Evolutionary conservation across 2,888 invertebrate genomes (phyloP), one percentile per base, ranked within the genome.

Genomic region (Epiblema foenella): DNA sequence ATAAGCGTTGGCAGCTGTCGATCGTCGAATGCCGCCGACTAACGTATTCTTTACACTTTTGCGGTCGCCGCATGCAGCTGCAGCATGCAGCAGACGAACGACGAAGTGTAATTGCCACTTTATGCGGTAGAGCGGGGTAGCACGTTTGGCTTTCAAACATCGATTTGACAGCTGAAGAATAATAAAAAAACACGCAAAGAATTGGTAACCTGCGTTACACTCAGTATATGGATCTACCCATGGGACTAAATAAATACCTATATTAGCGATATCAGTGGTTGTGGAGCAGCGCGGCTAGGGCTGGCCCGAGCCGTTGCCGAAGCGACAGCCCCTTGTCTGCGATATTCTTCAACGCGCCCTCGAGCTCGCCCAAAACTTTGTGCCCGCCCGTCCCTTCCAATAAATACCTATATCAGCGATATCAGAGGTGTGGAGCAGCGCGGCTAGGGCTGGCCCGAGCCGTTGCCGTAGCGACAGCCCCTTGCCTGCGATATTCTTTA

Each of bases 201-300:
- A n/a, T n/a, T n/a, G n/a, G n/a, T n/a, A n/a, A n/a, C n/a, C n/a
- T n/a, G n/a, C n/a, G n/a, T n/a, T n/a, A n/a, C n/a, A n/a, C n/a
- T n/a, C n/a, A n/a, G n/a, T n/a, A n/a, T n/a, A n/a, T n/a, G n/a
- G n/a, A n/a, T 24, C 1, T 24, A 24, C 24, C 33, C 3, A 33
- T 33, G 1, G 9, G 33, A 33, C 33, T 33, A 33, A 33, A 33
- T 33, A 33, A 7, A 7, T 73, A 90, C 91, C 86, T 54, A 91
- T 75, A 59, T 90, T 82, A 1, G 70, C 75, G 0, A 75, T 46
- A 0, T 84, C 75, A 0, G 88, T 82, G 0, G 87, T 78, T n/a
- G 33, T 88, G 87, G 33, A 91, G 77, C n/a, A 93, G 76, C 0
- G 92, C 84, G 0, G 91, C 91, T 0, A 93, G 74, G 0, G 88